Conservation (phyloP, 2,113 vertebrate species). For the Balaenoptera acutorostrata region DNA sequence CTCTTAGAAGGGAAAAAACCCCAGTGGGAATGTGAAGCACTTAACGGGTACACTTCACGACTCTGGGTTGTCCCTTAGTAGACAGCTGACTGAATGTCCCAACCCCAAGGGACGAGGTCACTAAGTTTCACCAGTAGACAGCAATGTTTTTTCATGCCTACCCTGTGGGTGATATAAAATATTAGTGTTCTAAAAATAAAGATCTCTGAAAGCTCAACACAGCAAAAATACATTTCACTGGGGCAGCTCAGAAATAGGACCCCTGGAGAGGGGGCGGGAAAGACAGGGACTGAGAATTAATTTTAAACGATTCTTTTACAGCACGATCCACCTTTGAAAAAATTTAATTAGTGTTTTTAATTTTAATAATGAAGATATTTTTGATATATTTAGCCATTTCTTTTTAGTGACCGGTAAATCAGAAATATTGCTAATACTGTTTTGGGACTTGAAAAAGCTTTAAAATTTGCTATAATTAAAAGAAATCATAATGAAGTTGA, state of each 20-base stretch:
- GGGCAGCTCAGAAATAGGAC: constrained; percentile 32
- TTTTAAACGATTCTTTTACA: not conserved
- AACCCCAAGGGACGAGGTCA: not conserved
- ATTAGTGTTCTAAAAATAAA: constrained; percentile 62
- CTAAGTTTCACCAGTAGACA: constrained; percentile 20
- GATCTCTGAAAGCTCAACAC: not conserved
- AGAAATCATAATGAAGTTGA: not conserved
- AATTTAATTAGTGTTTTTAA: not conserved
- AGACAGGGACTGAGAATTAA: not conserved
- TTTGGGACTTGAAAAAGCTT: not conserved
- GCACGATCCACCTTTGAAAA: not conserved
- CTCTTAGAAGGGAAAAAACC: not conserved
- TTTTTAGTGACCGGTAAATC: not conserved
- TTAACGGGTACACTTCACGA: not conserved
- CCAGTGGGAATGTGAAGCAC: not conserved
- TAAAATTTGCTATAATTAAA: not conserved
- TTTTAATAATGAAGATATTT: not conserved
- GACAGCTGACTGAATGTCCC: constrained; percentile 12
- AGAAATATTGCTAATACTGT: not conserved
- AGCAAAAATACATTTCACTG: constrained; percentile 10
- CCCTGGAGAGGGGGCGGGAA: not conserved
- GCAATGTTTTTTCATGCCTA: not conserved
- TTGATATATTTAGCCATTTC: not conserved
- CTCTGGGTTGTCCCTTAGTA: not conserved
- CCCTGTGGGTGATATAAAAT: constrained; percentile 15